Evolutionary conservation across 2,113 vertebrate genomes (phyloP).

Genomic region (Gila orcuttii): DNA sequence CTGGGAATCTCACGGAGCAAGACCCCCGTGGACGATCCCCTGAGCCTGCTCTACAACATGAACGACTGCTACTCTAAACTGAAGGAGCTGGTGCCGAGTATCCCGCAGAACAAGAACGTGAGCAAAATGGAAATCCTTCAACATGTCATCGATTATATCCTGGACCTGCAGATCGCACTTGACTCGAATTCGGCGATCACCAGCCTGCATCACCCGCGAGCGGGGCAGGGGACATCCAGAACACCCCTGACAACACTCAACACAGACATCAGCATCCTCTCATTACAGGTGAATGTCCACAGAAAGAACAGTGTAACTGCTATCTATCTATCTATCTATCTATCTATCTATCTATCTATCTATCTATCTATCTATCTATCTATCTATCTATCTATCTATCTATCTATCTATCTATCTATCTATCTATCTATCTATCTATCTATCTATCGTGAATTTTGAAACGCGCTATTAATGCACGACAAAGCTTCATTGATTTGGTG

Average conservation of each 20-base stretch:
- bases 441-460: not conserved
- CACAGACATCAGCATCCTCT: conserved; percentile 97
- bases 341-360: not conserved
- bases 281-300: conserved; percentile 86
- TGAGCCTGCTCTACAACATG: conserved; percentile 98
- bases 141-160: conserved; percentile 99
- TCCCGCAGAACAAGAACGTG: conserved; percentile 98
- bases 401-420: not conserved
- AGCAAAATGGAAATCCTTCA: conserved; percentile 99
- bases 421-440: too few species aligned
- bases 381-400: not conserved
- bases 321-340: not conserved
- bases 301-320: not conserved
- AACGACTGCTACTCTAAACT: conserved; percentile 99
- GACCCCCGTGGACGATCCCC: conserved; percentile 93
- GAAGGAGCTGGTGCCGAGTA: conserved; percentile 98
- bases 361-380: not conserved
- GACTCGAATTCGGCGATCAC: conserved; percentile 91
- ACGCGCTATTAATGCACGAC: not conserved
- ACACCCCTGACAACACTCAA: conserved; percentile 95
- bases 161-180: conserved; percentile 98
- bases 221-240: conserved; percentile 79
- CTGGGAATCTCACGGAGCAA: conserved; percentile 96
- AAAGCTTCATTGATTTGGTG: not conserved
- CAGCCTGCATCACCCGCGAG: conserved; percentile 85